Conservation (phyloP, 2,888 invertebrate genomes). For the Frankliniella intonsa region DNA sequence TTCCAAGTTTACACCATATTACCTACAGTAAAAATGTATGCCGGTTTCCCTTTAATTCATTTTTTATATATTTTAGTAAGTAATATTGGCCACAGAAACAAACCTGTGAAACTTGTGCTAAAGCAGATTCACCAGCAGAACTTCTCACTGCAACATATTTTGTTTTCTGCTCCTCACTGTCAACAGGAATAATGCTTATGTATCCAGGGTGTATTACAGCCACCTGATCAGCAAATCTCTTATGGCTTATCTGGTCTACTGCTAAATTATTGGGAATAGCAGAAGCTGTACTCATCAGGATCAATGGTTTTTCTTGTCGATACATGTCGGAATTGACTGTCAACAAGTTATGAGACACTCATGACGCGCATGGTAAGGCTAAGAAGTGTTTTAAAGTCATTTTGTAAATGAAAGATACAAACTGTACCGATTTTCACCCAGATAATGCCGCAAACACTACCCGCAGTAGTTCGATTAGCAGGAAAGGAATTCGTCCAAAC, state of each 20-base stretch:
- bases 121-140: conserved; percentile 13
- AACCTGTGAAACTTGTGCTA: conserved; percentile 19
- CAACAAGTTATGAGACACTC: no score
- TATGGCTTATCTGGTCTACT: conserved; percentile 36
- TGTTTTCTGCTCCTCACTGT: conserved; percentile 36
- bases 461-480: not conserved
- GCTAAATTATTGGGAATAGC: conserved; percentile 41
- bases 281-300: conserved; percentile 40
- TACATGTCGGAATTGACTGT: conserved; percentile 36
- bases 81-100: not conserved
- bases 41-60: not conserved
- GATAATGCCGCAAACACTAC: not conserved
- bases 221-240: conserved; percentile 36
- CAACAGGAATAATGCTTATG: conserved; percentile 39
- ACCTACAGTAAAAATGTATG: conserved; percentile 38
- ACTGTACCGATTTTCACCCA: not conserved
- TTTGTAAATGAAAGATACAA: not conserved
- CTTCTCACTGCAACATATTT: conserved; percentile 22
- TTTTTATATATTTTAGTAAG: no score
- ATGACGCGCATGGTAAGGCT: no score
- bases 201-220: conserved; percentile 41
- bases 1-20: conserved; percentile 41
- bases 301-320: conserved; percentile 38
- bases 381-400: not conserved
- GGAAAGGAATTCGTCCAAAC: not conserved